Evolutionary conservation across 2,888 invertebrate species (phyloP).

Genomic region (Germaria angustata): DNA sequence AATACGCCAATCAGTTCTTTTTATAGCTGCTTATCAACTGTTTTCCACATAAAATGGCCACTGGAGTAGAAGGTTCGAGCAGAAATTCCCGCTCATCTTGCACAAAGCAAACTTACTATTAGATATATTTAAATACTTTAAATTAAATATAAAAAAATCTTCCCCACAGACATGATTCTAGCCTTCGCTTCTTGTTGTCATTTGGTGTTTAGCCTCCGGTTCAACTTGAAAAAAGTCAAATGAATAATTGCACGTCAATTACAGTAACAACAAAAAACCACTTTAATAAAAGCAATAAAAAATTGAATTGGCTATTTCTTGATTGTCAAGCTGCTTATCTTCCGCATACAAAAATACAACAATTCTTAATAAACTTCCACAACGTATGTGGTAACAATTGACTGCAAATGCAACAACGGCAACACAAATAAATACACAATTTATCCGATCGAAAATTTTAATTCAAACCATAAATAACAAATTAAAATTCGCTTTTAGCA

Average conservation of each 20-base stretch:
- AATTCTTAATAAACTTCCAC: not conserved
- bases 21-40: too few species aligned
- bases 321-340: constrained; percentile 40
- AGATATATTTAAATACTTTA: too few species aligned
- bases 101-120: too few species aligned
- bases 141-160: not conserved
- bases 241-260: constrained; percentile 49
- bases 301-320: constrained; percentile 27
- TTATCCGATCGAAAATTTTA: constrained; percentile 55
- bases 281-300: not conserved
- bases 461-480: constrained; percentile 65
- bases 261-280: constrained; percentile 1
- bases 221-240: constrained; percentile 6
- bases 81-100: too few species aligned
- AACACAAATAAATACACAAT: constrained; percentile 39
- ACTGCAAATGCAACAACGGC: not conserved
- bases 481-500: constrained; percentile 60
- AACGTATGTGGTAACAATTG: constrained; percentile 47
- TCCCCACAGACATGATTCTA: not conserved
- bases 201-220: not conserved
- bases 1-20: too few species aligned
- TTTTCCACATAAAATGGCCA: too few species aligned
- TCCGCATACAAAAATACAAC: constrained; percentile 41
- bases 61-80: too few species aligned
- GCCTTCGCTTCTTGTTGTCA: not conserved